These are phyloP conservation scores for Chaetops frenatus DNA, from an alignment of 2,113 vertebrate genomes.

Conservation along the genomic window DNA sequence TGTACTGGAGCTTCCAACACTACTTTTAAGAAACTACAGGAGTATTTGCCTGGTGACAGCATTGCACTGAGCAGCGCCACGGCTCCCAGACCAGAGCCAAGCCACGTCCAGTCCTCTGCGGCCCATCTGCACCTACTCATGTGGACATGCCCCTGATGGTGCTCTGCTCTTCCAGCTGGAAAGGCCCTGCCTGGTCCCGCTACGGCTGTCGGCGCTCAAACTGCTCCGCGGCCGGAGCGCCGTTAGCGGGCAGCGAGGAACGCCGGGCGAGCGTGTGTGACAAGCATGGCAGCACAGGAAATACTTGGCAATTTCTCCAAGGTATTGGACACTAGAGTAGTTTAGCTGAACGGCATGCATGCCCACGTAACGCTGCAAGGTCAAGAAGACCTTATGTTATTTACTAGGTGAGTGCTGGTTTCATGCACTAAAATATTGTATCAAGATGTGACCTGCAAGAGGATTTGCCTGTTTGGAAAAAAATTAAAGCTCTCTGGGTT, in stretches of 20 bases:
- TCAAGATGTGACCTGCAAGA: background rate
- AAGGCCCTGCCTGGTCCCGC: background rate
- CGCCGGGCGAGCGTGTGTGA: background rate
- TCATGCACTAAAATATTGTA: background rate
- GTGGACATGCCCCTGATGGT: constrained; percentile 15
- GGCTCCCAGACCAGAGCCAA: background rate
- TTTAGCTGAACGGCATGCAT: background rate
- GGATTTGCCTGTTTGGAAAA: background rate
- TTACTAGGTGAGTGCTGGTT: background rate
- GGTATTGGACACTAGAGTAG: background rate
- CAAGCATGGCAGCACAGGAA: constrained; percentile 18
- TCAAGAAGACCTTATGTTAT: background rate
- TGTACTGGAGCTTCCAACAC: background rate
- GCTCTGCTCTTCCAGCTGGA: background rate
- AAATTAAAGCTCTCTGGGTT: background rate
- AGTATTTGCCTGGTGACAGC: background rate
- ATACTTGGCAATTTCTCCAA: constrained; percentile 46
- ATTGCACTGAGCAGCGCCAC: background rate
- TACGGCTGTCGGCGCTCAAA: background rate
- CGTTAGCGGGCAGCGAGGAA: background rate
- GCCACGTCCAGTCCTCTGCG: background rate
- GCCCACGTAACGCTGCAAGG: background rate
- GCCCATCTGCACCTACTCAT: constrained; percentile 30
- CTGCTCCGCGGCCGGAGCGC: background rate
- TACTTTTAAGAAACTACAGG: background rate